phyloP scores from a whole-genome alignment of 1,140 invertebrate species.

The Ganaspis sp. region DNA sequence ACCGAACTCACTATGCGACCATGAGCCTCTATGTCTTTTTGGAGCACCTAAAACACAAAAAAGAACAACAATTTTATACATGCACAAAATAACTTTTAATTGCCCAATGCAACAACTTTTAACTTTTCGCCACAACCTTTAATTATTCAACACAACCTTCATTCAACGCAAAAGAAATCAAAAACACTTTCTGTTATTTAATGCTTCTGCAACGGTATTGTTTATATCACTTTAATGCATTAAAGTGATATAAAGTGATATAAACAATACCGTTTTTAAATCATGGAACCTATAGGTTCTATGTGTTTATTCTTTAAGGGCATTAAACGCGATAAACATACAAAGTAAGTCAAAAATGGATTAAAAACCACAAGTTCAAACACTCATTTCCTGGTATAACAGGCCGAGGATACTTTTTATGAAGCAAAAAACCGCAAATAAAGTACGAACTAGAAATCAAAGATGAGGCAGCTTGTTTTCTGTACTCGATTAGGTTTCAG shows the following conservation, averaged over 20 bases:
- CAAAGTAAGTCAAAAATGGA: not conserved
- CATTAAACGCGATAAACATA: too few relatives aligned
- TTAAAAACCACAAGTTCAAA: not conserved
- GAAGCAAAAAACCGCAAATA: not conserved
- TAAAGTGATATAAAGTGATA: too few relatives aligned
- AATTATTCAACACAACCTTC: too few relatives aligned
- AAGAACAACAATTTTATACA: slow-evolving; percentile 43
- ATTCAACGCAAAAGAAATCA: too few relatives aligned
- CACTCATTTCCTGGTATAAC: not conserved
- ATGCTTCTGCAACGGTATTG: too few relatives aligned
- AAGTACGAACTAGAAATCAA: not conserved
- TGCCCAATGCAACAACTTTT: too few relatives aligned
- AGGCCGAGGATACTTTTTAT: not conserved
- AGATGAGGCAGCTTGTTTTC: not conserved
- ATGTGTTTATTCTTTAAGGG: too few relatives aligned
- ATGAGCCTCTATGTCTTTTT: slow-evolving; percentile 90
- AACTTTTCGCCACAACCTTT: too few relatives aligned
- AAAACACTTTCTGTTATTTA: too few relatives aligned
- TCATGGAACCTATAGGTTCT: too few relatives aligned
- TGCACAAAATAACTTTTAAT: not conserved
- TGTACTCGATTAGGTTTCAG: slow-evolving; percentile 2
- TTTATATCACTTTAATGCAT: too few relatives aligned
- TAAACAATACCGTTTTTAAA: too few relatives aligned
- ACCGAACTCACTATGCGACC: slow-evolving; percentile 88
- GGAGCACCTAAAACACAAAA: slow-evolving; percentile 83